Evolutionary conservation across 2,888 invertebrate genomes (phyloP).

Genomic region (Phaonia tiefii): DNA sequence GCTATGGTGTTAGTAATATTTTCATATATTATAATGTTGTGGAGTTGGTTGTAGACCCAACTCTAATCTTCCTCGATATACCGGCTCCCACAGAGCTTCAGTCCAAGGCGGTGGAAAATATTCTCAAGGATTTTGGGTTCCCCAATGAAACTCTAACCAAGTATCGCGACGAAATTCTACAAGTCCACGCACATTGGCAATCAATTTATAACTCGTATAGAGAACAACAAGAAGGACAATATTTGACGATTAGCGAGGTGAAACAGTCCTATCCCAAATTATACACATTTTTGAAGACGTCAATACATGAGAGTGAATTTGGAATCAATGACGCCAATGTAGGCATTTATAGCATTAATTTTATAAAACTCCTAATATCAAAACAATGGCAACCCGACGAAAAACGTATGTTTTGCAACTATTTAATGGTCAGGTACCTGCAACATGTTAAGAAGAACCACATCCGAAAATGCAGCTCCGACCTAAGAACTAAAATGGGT

Average conservation of each 20-base stretch:
- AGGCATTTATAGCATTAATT: no score
- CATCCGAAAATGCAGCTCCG: no score
- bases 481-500: no score
- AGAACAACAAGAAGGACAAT: not conserved
- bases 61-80: not conserved
- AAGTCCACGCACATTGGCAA: not conserved
- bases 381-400: not conserved
- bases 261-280: slow-evolving; percentile 1
- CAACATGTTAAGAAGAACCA: not conserved
- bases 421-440: slow-evolving; percentile 3
- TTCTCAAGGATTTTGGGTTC: not conserved
- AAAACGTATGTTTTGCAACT: slow-evolving; percentile 4
- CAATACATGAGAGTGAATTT: not conserved
- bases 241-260: not conserved
- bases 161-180: not conserved
- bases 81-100: not conserved
- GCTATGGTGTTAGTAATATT: not conserved
- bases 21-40: no score
- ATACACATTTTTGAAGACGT: not conserved
- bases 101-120: not conserved
- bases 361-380: not conserved
- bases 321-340: no score
- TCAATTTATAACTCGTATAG: not conserved
- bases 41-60: not conserved
- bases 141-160: not conserved